Base-by-base conservation (phyloP, 2,888 invertebrate genomes). In the Clivina fossor region DNA sequence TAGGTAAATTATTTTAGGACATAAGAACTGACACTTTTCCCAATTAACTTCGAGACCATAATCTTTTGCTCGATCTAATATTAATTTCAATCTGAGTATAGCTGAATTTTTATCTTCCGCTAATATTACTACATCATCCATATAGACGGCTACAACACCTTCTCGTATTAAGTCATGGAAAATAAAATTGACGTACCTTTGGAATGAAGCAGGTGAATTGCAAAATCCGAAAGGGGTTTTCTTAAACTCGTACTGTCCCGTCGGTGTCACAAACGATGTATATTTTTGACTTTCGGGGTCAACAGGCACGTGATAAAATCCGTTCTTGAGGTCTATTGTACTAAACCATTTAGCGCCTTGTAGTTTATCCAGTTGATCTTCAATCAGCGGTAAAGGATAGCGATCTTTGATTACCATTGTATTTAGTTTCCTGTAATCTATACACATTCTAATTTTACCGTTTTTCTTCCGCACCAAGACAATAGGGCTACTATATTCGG, bases 381-480 rank as follows among this genome's bases (percentile, higher is more conserved):
- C 66, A 3, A 67, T 67, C 2, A 67, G n/a, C 1, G 69, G 68
- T 16, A 70, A 55, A 2, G 67, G 69, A 56, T 63, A 69, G 28
- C 13, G n/a, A n/a, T 43, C 43, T 22, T 28, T 2, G 15, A 44
- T n/a, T 7, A 9, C 15, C 8, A 5, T 44, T 11, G 15, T 4
- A 15, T 44, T 28, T 9, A 44, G 15, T 9, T 44, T 26, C 3
- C 44, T n/a, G 16, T 28, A 44, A 16, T 44, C 44, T 26, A 44
- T 15, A 16, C 44, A 44, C 28, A 44, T 44, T 28, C 44, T 26
- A 18, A 18, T 3, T 4, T 11, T 43, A 4, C 43, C 43, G 24
- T 22, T 28, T 30, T 44, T 44, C 18, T 44, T 44, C n/a, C 13
- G 24, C 5, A 43, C 43, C 26, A 44, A 44, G 8, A 44, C 26